Conservation (phyloP, 92 coral and sea anemone genomes). For the Blastomussa wellsi region DNA sequence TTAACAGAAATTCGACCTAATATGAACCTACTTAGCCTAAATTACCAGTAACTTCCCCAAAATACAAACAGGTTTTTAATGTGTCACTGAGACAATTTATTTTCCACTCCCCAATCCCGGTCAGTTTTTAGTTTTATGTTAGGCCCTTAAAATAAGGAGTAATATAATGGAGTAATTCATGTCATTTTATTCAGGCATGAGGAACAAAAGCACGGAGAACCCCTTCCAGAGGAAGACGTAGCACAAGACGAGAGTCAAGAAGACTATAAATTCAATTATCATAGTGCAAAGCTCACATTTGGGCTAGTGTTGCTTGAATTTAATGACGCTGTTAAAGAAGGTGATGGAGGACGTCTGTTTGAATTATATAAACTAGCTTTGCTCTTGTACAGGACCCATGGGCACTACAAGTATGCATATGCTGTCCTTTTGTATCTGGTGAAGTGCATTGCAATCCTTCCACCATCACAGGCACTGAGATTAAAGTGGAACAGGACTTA, state of each 20-base stretch:
- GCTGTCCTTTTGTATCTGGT: not conserved
- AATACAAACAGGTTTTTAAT: not conserved
- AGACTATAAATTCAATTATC: conserved; percentile 6
- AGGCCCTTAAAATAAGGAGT: not conserved
- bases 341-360: conserved; percentile 60
- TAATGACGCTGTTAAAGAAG: conserved; percentile 53
- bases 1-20: not conserved
- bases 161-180: conserved; percentile 12
- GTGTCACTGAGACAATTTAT: too few relatives aligned
- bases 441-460: not conserved
- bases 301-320: conserved; percentile 30
- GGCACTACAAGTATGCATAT: conserved; percentile 58
- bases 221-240: not conserved
- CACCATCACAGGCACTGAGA: not conserved
- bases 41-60: not conserved
- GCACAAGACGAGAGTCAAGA: not conserved
- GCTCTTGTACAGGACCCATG: conserved; percentile 51
- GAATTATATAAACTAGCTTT: conserved; percentile 54
- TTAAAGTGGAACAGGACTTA: not conserved
- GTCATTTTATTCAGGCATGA: conserved; percentile 44
- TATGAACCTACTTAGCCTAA: not conserved
- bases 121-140: conserved; percentile 3
- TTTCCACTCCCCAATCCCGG: conserved; percentile 15
- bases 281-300: conserved; percentile 20
- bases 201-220: conserved; percentile 41